Evolutionary conservation across 2,113 vertebrate genomes (phyloP), one percentile per base, ranked within the genome.

Genomic region (Collichthys lucidus): DNA sequence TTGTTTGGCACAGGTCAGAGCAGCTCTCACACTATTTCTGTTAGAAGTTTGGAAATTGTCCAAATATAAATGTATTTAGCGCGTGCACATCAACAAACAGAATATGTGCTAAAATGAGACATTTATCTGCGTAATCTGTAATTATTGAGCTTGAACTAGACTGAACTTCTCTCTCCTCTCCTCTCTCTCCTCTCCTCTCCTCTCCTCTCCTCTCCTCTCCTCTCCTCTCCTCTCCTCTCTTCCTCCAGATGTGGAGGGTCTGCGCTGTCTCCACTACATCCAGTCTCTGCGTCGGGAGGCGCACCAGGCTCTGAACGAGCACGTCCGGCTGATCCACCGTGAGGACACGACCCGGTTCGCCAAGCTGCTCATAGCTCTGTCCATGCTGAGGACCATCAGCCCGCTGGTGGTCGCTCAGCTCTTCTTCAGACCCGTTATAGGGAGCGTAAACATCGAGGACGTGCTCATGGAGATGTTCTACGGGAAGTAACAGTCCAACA

Each of bases 391-490:
- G 84, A 95, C 96, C 92, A 96, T 98, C 94, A 96, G 96, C 79
- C 95, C 96, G 17, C 94, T 93, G 65, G 96, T 96, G 84, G 94
- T 99, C 80, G 95, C 96, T 0, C 97, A 99, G 92, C 96, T 99
- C 24, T 99, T 99, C 95, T 98, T 99, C 92, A 97, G 96, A 84
- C 97, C 97, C 42, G 95, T 98, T 91, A 98, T 98, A 79, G 98
- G 98, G 77, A 82, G 94, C 4, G 97, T 99, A 73, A 97, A 96
- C 94, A 99, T 99, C 95, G 98, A 99, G 91, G 97, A 98, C 85
- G 97, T 99, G 93, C 95, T 99, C 77, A 95, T 98, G 93, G 98
- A 99, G 92, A 99, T 99, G 97, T 97, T 98, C 91, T 98, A 98
- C 91, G 96, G 96, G 55, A 97, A 97, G 88, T 95, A 96, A 14